These are phyloP conservation scores for Pseudomyrmex flavicornis DNA, from an alignment of 1,140 invertebrate species.

Conservation along the genomic window DNA sequence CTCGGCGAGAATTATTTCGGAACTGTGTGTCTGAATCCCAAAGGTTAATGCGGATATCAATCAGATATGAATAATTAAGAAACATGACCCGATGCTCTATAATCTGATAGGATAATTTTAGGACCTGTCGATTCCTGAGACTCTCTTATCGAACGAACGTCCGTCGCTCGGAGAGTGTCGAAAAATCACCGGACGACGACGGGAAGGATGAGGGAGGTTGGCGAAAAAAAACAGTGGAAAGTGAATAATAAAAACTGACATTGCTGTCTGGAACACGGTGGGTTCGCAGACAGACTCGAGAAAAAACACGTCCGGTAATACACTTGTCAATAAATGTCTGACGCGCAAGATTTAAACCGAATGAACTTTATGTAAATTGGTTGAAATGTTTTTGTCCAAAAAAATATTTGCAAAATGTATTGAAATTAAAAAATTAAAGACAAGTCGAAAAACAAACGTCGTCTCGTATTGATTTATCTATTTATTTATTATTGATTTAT, in stretches of 20 bases:
- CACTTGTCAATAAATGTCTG: neutral
- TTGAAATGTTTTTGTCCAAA: neutral
- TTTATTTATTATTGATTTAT: neutral
- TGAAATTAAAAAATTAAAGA: neutral
- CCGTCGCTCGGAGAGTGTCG: neutral
- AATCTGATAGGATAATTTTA: slow-evolving; percentile 20
- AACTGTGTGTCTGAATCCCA: neutral
- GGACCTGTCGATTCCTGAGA: neutral
- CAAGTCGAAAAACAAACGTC: neutral
- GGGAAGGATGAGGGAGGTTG: neutral
- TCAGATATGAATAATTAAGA: slow-evolving; percentile 12
- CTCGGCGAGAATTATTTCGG: slow-evolving; percentile 15
- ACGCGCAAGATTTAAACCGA: no score
- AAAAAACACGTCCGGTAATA: neutral
- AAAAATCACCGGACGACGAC: neutral
- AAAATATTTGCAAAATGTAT: neutral
- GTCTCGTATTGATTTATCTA: neutral
- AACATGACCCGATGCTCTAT: neutral
- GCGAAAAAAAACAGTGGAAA: neutral
- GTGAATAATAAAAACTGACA: neutral
- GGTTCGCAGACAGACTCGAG: neutral
- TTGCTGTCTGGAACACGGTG: neutral
- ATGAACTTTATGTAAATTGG: neutral
- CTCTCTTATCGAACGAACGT: neutral
- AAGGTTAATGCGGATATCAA: slow-evolving; percentile 11